Conservation (phyloP, 2,113 vertebrate genomes). For the Charina bottae region DNA sequence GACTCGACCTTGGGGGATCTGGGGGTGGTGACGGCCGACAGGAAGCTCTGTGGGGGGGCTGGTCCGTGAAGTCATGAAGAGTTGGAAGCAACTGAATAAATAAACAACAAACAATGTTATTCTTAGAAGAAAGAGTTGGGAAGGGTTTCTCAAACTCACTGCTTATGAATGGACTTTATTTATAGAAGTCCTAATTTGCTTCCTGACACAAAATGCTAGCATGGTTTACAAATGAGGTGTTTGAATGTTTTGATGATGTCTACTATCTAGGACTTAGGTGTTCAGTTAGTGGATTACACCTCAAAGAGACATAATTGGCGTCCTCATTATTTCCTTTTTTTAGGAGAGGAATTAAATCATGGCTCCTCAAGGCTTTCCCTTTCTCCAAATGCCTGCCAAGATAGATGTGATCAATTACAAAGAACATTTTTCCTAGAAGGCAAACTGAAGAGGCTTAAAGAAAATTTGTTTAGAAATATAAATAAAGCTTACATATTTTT, state of each 20-base stretch:
- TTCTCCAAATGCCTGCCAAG: neutral
- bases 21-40: too few relatives aligned
- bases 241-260: neutral
- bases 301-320: neutral
- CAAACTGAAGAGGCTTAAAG: neutral
- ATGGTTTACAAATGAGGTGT: neutral
- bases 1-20: too few relatives aligned
- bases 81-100: too few relatives aligned
- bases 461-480: neutral
- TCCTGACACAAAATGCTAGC: neutral
- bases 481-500: neutral
- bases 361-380: neutral
- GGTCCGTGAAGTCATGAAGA: too few relatives aligned
- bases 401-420: neutral
- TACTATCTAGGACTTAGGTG: neutral
- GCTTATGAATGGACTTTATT: neutral
- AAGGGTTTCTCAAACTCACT: neutral
- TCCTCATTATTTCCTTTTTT: neutral
- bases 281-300: neutral
- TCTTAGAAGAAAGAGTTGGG: neutral
- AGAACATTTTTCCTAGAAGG: neutral
- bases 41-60: too few relatives aligned
- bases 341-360: neutral
- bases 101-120: too few relatives aligned
- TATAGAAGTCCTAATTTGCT: neutral